phyloP scores from a whole-genome alignment of 2,797 vertebrate genomes.

The Macroramphosus scolopax region DNA sequence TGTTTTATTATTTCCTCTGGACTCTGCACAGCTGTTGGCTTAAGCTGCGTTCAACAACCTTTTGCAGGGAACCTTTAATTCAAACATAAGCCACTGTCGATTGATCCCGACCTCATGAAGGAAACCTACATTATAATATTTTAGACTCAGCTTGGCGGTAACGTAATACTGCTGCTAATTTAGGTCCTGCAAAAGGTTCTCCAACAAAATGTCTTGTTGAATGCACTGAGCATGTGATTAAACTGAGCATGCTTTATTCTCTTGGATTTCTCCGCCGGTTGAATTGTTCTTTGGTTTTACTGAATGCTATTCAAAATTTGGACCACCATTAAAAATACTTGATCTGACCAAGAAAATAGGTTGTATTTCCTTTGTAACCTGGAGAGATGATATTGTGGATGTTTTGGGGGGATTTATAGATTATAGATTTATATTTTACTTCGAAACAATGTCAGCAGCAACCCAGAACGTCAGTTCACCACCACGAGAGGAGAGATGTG shows the following conservation, averaged over 20 bases:
- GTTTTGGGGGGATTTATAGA: not conserved
- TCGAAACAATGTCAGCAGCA: too few relatives aligned
- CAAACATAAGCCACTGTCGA: not conserved
- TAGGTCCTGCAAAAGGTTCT: slow-evolving; percentile 41
- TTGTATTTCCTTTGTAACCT: not conserved
- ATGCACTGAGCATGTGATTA: slow-evolving; percentile 15
- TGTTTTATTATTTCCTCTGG: slow-evolving; percentile 20
- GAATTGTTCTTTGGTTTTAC: slow-evolving; percentile 37
- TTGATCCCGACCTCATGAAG: too few relatives aligned
- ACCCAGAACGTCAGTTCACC: too few relatives aligned
- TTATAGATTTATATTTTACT: not conserved
- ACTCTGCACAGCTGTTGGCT: slow-evolving; percentile 17
- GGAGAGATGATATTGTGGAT: not conserved
- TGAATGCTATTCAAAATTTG: slow-evolving; percentile 47
- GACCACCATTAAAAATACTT: slow-evolving; percentile 56
- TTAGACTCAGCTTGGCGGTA: too few relatives aligned
- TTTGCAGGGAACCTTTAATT: slow-evolving; percentile 14
- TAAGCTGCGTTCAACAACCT: slow-evolving; percentile 39
- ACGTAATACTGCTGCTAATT: slow-evolving; percentile 74
- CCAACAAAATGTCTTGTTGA: slow-evolving; percentile 36
- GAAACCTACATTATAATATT: too few relatives aligned
- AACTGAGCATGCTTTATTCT: slow-evolving; percentile 61
- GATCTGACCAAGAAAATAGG: slow-evolving; percentile 21
- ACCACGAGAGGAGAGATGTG: too few relatives aligned
- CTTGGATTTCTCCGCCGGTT: slow-evolving; percentile 9